Percentiles rank a stretch among this genome's conserved stretches.
Conservation (phyloP, 2,888 invertebrate genomes). For the Polyommatus icarus region DNA sequence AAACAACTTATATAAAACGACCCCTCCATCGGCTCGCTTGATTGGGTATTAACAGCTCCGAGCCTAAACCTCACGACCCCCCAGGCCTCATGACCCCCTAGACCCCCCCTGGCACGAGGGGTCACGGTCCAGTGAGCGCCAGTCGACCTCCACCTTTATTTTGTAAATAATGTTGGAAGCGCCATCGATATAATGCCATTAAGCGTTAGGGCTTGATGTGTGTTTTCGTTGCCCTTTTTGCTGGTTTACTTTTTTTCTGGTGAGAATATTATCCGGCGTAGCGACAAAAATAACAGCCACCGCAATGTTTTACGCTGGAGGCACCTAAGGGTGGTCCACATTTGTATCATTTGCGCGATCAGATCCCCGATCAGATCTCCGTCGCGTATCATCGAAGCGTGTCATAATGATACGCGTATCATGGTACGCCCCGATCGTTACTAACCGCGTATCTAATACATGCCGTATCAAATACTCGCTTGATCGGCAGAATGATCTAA, state of each 20-base stretch:
- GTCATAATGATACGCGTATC: too few relatives aligned
- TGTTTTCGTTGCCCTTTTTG: constrained; percentile 20
- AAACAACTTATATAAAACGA: constrained; percentile 18
- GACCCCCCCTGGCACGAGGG: not conserved
- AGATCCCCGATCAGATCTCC: too few relatives aligned
- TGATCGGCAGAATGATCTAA: too few relatives aligned
- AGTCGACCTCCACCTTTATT: not conserved
- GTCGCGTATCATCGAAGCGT: too few relatives aligned
- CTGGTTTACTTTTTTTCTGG: not conserved
- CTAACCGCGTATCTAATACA: too few relatives aligned
- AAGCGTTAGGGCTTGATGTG: not conserved
- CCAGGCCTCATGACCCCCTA: not conserved
- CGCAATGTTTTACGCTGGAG: too few relatives aligned
- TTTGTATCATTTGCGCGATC: too few relatives aligned
- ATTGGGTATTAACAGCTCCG: constrained; percentile 26
- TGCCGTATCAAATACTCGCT: too few relatives aligned
- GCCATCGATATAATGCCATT: constrained; percentile 7
- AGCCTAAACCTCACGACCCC: constrained; percentile 12
- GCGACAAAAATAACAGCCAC: not conserved
- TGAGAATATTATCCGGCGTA: not conserved
- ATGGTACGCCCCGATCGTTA: too few relatives aligned
- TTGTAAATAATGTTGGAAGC: constrained; percentile 18
- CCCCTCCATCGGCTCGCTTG: constrained; percentile 22
- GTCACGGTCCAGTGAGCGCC: constrained; percentile 16
- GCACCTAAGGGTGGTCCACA: too few relatives aligned